Percentiles rank a stretch among this genome's conserved stretches.
Conservation (phyloP, 1,140 invertebrate genomes). For the Plodia interpunctella region DNA sequence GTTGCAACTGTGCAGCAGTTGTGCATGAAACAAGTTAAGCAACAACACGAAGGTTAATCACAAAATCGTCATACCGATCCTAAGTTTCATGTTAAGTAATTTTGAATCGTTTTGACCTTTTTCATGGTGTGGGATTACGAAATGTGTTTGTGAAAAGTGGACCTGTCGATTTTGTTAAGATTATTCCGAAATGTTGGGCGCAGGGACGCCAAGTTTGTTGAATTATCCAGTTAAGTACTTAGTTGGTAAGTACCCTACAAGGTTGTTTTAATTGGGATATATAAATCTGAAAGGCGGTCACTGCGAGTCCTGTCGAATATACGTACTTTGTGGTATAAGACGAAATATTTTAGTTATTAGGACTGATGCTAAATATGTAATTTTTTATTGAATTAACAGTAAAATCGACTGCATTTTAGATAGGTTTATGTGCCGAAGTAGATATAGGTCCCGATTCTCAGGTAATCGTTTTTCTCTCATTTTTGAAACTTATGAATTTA, state of each 20-base stretch:
- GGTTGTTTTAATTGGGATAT: constrained; percentile 1
- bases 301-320: no score
- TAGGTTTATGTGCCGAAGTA: no score
- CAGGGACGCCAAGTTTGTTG: background rate
- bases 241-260: constrained; percentile 1
- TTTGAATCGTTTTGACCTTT: background rate
- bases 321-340: no score
- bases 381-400: no score
- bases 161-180: background rate
- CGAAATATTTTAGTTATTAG: no score
- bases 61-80: background rate
- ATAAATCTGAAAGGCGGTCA: no score
- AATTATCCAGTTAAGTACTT: constrained; percentile 5
- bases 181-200: background rate
- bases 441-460: no score
- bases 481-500: no score
- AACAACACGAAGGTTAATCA: background rate
- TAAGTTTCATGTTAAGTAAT: background rate
- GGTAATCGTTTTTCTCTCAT: no score
- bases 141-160: background rate
- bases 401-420: no score
- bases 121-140: background rate
- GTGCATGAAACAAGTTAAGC: background rate
- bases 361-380: no score
- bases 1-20: background rate